A percentile compares a stretch with the other conserved stretches of the same genome.
These are phyloP conservation scores for Crotalus tigris DNA, from an alignment of 2,113 vertebrate species.

Conservation along the genomic window DNA sequence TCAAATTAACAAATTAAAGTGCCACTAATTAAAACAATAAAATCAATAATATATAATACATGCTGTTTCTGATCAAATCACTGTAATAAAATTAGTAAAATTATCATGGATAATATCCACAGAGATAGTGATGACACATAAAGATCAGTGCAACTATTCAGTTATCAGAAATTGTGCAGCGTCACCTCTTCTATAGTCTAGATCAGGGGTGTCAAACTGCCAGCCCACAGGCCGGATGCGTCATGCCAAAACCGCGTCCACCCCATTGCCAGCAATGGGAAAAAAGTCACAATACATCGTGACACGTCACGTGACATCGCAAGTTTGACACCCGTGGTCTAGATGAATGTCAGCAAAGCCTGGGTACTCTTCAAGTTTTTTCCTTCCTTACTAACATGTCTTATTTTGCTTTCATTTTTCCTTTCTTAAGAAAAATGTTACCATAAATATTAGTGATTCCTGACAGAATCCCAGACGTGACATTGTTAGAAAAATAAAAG, in stretches of 20 bases:
- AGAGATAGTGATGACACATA: neutral
- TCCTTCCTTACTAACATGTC: neutral
- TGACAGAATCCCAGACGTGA: neutral
- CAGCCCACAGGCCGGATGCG: too few species aligned
- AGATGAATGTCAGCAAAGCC: neutral
- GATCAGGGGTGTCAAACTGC: too few species aligned
- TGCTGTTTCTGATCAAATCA: neutral
- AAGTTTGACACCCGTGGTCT: too few species aligned
- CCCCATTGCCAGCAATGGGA: too few species aligned
- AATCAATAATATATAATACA: neutral
- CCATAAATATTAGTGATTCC: neutral
- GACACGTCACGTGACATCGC: too few species aligned
- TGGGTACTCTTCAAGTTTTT: neutral
- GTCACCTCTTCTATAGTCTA: neutral
- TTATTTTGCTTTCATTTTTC: neutral
- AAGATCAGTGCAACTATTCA: neutral
- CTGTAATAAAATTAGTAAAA: neutral
- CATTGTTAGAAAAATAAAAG: neutral
- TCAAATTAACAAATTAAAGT: neutral
- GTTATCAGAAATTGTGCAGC: neutral
- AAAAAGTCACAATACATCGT: too few species aligned
- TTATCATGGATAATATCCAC: neutral
- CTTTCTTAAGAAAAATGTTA: neutral
- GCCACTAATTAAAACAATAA: neutral
- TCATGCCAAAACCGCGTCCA: too few species aligned